A percentile compares a stretch with the other conserved stretches of the same genome.
Evolutionary conservation across 1,140 invertebrate species (phyloP).

Genomic region (Brachionus rubens): DNA sequence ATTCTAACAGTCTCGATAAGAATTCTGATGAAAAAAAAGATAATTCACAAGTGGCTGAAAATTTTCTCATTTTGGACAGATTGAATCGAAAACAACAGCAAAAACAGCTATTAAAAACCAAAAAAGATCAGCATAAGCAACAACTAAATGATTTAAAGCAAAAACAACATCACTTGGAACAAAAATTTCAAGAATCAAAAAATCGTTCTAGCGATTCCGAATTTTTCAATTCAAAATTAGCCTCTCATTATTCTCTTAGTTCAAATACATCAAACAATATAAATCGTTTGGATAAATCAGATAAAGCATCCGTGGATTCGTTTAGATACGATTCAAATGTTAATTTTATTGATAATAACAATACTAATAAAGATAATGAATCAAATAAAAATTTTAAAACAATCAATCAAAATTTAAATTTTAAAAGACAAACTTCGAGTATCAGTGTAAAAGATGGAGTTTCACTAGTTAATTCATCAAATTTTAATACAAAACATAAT

Average conservation of each 20-base stretch:
- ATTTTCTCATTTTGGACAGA: conserved; percentile 19
- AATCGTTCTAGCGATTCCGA: neutral
- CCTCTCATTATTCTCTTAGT: conserved; percentile 29
- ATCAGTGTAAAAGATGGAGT: no score
- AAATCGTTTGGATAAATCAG: neutral
- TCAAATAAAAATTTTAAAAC: no score
- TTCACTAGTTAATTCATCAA: no score
- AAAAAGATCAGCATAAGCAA: conserved; percentile 8
- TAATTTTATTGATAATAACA: no score
- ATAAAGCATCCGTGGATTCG: neutral
- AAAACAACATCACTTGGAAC: conserved; percentile 5
- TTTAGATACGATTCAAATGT: no score
- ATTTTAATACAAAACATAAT: no score
- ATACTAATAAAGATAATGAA: no score
- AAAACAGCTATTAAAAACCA: conserved; percentile 20
- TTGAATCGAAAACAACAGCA: conserved; percentile 20
- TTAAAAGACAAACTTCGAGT: no score
- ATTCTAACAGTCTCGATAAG: neutral
- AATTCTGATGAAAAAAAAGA: neutral
- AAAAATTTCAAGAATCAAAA: neutral
- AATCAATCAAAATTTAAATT: no score
- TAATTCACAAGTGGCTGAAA: neutral
- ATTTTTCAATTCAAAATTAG: conserved; percentile 25
- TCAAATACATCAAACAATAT: neutral
- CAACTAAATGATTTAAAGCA: conserved; percentile 4